Conservation (phyloP, 2,797 vertebrate genomes). For the Amniataba percoides region DNA sequence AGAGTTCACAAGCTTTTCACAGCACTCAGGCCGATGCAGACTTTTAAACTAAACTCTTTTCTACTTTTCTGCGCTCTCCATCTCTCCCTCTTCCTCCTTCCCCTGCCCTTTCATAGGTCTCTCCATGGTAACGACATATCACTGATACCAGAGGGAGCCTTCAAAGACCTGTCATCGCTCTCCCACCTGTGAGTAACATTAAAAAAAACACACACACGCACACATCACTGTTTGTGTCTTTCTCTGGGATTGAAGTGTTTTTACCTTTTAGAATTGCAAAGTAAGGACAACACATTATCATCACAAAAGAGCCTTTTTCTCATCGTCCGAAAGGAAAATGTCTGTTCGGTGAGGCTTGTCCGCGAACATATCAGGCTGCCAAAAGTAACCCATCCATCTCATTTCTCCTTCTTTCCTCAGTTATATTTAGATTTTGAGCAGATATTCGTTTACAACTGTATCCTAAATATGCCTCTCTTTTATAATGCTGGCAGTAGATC, state of each 20-base stretch:
- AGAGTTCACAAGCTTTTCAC: background rate
- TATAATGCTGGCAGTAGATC: background rate
- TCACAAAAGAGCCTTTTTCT: slow-evolving; percentile 23
- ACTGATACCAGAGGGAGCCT: slow-evolving; percentile 95
- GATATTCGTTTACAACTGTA: background rate
- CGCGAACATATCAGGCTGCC: background rate
- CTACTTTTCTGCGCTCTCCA: slow-evolving; percentile 3
- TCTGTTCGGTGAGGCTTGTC: slow-evolving; percentile 4
- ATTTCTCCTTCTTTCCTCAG: background rate
- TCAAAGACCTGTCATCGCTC: slow-evolving; percentile 94
- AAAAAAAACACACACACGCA: slow-evolving; percentile 9
- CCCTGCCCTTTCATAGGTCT: slow-evolving; percentile 84
- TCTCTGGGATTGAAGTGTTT: slow-evolving; percentile 3
- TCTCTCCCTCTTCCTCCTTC: slow-evolving; percentile 25
- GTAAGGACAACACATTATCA: slow-evolving; percentile 26
- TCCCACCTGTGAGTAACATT: slow-evolving; percentile 94
- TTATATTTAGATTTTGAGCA: background rate
- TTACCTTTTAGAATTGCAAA: slow-evolving; percentile 15
- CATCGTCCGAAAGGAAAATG: background rate
- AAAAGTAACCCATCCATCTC: slow-evolving; percentile 15
- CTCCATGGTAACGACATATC: slow-evolving; percentile 98
- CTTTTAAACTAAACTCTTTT: slow-evolving; percentile 12
- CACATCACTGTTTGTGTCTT: slow-evolving; percentile 1
- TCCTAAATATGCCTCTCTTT: background rate
- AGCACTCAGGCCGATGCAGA: background rate